Evolutionary conservation across 2,113 vertebrate species (phyloP).

Genomic region (Carollia perspicillata): DNA sequence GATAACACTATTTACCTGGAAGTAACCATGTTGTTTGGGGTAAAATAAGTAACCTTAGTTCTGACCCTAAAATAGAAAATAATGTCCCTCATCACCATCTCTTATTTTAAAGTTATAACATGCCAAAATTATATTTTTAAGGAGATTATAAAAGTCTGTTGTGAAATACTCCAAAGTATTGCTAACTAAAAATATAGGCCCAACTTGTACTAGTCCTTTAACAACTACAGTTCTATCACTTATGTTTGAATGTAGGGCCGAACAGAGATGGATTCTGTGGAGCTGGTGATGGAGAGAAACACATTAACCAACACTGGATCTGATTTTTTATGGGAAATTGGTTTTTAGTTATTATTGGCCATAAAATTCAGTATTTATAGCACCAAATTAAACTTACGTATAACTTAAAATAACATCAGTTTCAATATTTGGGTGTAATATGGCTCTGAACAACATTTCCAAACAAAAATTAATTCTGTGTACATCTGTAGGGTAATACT

Average conservation of each 20-base stretch:
- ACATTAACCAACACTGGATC: neutral
- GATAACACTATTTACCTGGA: neutral
- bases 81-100: neutral
- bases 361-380: neutral
- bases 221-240: slow-evolving; percentile 15
- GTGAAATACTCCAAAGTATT: slow-evolving; percentile 31
- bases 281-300: neutral
- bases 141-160: slow-evolving; percentile 24
- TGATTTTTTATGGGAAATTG: slow-evolving; percentile 30
- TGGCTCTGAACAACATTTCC: neutral
- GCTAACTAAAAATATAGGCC: slow-evolving; percentile 36
- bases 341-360: neutral
- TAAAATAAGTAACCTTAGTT: neutral
- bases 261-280: neutral
- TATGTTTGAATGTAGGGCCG: neutral
- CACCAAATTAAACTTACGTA: neutral
- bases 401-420: neutral
- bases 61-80: slow-evolving; percentile 41
- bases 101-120: slow-evolving; percentile 31
- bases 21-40: neutral
- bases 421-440: neutral
- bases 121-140: slow-evolving; percentile 18
- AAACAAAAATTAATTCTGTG: neutral
- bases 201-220: neutral
- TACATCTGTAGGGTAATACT: neutral